These are phyloP conservation scores for Ectemnius cavifrons DNA, from an alignment of 2,888 invertebrate genomes.

Conservation along the genomic window DNA sequence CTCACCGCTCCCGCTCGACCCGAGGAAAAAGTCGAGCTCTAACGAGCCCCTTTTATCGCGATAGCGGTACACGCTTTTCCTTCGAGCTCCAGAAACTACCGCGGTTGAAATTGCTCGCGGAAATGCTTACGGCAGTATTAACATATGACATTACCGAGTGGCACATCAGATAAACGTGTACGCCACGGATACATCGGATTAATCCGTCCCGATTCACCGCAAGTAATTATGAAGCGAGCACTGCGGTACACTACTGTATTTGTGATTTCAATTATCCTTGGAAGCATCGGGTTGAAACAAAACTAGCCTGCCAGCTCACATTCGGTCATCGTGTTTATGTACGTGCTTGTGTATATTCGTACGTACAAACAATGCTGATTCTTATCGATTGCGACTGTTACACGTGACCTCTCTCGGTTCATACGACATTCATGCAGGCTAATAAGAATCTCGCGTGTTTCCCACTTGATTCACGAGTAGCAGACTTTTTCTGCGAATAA, in stretches of 20 bases:
- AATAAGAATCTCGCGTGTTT: slow-evolving; percentile 27
- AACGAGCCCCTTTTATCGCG: slow-evolving; percentile 6
- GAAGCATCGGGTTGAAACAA: neutral
- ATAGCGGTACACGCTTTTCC: slow-evolving; percentile 4
- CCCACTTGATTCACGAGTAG: slow-evolving; percentile 10
- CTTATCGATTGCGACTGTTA: slow-evolving; percentile 12
- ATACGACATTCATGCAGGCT: slow-evolving; percentile 1
- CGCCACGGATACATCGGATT: slow-evolving; percentile 10
- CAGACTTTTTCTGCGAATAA: slow-evolving; percentile 7
- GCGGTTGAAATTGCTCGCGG: neutral
- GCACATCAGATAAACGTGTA: slow-evolving; percentile 8
- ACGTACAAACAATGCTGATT: neutral
- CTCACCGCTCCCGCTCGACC: neutral
- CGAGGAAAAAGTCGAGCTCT: neutral
- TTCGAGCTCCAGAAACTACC: neutral
- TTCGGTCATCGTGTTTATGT: neutral
- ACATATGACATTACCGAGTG: slow-evolving; percentile 25
- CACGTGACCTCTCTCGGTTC: slow-evolving; percentile 1
- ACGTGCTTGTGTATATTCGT: neutral
- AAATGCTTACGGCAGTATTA: slow-evolving; percentile 17
- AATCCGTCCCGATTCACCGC: no score
- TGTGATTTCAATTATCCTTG: neutral
- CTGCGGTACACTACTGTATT: neutral
- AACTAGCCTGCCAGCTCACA: no score
- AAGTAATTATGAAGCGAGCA: no score